A percentile compares a stretch with the other conserved stretches of the same genome.
phyloP scores from a whole-genome alignment of 1,140 invertebrate genomes.

The Wasmannia auropunctata region DNA sequence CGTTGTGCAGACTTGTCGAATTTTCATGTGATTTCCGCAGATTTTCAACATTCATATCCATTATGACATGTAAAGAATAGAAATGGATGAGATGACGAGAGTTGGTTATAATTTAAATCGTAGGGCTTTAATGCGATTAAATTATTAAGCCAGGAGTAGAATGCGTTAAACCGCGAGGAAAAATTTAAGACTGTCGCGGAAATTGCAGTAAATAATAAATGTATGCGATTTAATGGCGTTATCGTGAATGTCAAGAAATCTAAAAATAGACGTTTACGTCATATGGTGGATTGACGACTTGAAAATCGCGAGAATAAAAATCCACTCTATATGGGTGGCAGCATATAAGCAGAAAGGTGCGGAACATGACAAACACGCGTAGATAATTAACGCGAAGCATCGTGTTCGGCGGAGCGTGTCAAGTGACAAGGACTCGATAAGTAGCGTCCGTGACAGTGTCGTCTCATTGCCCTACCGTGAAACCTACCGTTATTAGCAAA shows the following conservation, averaged over 20 bases:
- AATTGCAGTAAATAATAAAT: slow-evolving; percentile 13
- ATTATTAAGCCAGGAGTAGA: background rate
- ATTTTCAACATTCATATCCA: slow-evolving; percentile 41
- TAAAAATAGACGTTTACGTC: slow-evolving; percentile 15
- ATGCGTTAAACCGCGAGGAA: slow-evolving; percentile 11
- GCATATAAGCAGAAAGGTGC: slow-evolving; percentile 10
- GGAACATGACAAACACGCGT: slow-evolving; percentile 68
- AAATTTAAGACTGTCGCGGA: slow-evolving; percentile 4
- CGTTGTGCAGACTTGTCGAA: background rate
- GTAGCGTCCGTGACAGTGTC: slow-evolving; percentile 60
- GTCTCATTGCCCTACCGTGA: slow-evolving; percentile 70
- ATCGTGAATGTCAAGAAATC: background rate
- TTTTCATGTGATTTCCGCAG: background rate
- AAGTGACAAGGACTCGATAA: slow-evolving; percentile 69
- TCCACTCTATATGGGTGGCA: slow-evolving; percentile 58
- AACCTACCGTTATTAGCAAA: slow-evolving; percentile 14
- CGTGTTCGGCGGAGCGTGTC: slow-evolving; percentile 67
- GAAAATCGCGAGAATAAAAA: slow-evolving; percentile 28
- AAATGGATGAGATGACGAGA: slow-evolving; percentile 15
- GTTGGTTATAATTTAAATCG: slow-evolving; percentile 28
- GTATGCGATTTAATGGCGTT: slow-evolving; percentile 18
- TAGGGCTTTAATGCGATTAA: background rate
- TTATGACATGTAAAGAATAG: slow-evolving; percentile 5
- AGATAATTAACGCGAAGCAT: slow-evolving; percentile 79
- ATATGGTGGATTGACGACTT: background rate